phyloP scores from a whole-genome alignment of 2,113 vertebrate genomes.

The Vimba vimba region DNA sequence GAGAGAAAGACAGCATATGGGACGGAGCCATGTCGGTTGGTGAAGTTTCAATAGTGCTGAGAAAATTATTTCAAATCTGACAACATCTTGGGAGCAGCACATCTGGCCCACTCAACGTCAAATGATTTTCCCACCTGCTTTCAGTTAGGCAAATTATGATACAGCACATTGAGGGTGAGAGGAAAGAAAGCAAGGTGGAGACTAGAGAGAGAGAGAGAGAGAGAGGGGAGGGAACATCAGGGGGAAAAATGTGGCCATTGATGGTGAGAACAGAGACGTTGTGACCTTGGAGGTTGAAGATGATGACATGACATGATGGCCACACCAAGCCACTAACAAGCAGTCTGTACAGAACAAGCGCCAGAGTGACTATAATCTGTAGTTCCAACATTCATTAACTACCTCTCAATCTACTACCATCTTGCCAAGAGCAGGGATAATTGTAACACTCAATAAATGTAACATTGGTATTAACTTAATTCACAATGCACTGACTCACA shows the following conservation, averaged over 20 bases:
- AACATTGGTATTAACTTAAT: slow-evolving; percentile 1
- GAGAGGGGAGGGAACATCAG: background rate
- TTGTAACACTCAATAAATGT: slow-evolving; percentile 12
- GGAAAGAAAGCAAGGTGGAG: slow-evolving; percentile 31
- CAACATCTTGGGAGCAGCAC: slow-evolving; percentile 56
- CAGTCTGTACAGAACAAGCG: background rate
- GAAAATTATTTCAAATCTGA: slow-evolving; percentile 51
- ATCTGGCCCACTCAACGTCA: slow-evolving; percentile 54
- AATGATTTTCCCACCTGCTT: slow-evolving; percentile 61
- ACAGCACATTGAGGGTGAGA: slow-evolving; percentile 48
- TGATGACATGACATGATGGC: slow-evolving; percentile 35
- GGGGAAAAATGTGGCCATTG: slow-evolving; percentile 11
- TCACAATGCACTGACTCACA: background rate
- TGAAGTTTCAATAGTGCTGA: slow-evolving; percentile 48
- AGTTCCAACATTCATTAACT: slow-evolving; percentile 14
- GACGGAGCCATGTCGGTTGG: slow-evolving; percentile 40
- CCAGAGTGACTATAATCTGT: slow-evolving; percentile 31
- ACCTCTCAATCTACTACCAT: slow-evolving; percentile 2
- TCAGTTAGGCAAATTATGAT: slow-evolving; percentile 57
- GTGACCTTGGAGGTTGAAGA: slow-evolving; percentile 41
- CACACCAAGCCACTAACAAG: slow-evolving; percentile 46
- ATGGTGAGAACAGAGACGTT: background rate
- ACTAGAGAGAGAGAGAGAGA: slow-evolving; percentile 14
- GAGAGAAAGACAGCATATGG: slow-evolving; percentile 10
- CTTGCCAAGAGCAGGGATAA: slow-evolving; percentile 24